These are phyloP conservation scores for Chelonus insularis DNA, from an alignment of 1,140 invertebrate genomes.

Conservation along the genomic window DNA sequence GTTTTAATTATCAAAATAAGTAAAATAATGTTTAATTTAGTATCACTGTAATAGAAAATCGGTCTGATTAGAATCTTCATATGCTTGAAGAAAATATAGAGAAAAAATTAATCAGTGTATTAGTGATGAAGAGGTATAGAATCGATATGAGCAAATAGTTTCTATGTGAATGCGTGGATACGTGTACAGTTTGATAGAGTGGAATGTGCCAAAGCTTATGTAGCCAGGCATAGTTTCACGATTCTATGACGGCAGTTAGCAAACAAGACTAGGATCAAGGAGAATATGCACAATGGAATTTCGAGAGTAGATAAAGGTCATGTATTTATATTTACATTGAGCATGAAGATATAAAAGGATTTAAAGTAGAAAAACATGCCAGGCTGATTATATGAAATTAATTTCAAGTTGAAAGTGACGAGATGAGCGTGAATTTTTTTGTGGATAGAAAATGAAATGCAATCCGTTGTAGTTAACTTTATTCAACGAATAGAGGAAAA, in stretches of 20 bases:
- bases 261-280: conserved; percentile 3
- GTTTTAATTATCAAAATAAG: too few species aligned
- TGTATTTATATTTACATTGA: background rate
- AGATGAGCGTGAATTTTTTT: too few species aligned
- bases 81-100: too few species aligned
- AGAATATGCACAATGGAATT: background rate
- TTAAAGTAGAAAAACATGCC: too few species aligned
- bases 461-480: conserved; percentile 18
- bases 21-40: too few species aligned
- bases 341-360: too few species aligned
- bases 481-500: conserved; percentile 8
- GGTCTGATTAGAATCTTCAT: too few species aligned
- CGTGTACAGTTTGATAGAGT: background rate
- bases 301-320: background rate
- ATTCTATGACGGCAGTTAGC: conserved; percentile 12
- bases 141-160: too few species aligned
- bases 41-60: too few species aligned
- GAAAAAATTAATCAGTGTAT: too few species aligned
- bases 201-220: conserved; percentile 9
- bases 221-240: conserved; percentile 4
- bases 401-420: too few species aligned
- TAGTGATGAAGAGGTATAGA: background rate
- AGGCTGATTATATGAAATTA: too few species aligned
- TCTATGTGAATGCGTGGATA: background rate
- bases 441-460: conserved; percentile 5